A percentile compares a stretch with the other conserved stretches of the same genome.
Conservation (phyloP, 1,140 invertebrate species). For the Euborellia annulipes region DNA sequence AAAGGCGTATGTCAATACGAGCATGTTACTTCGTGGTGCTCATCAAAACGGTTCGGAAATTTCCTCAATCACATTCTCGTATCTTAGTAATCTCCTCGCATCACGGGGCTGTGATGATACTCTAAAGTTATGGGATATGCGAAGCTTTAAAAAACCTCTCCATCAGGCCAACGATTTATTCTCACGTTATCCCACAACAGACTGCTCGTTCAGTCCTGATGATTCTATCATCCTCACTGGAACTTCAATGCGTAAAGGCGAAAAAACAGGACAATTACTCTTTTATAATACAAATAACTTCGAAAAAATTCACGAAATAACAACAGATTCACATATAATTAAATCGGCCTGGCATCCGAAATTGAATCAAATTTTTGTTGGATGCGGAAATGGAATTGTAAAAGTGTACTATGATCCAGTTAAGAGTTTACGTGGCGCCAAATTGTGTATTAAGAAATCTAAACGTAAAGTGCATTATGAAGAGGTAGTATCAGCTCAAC, state of each 20-base stretch:
- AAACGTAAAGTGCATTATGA: slow-evolving; percentile 60
- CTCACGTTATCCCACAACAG: slow-evolving; percentile 80
- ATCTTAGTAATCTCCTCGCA: slow-evolving; percentile 62
- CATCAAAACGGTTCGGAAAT: slow-evolving; percentile 72
- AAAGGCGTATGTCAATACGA: slow-evolving; percentile 65
- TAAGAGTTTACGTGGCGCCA: slow-evolving; percentile 74
- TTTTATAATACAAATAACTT: slow-evolving; percentile 74
- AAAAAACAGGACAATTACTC: slow-evolving; percentile 53
- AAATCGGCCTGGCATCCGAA: slow-evolving; percentile 91
- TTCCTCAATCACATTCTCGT: slow-evolving; percentile 73
- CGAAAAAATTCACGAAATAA: slow-evolving; percentile 53
- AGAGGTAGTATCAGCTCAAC: slow-evolving; percentile 75
- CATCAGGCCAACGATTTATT: slow-evolving; percentile 51
- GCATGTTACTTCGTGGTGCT: slow-evolving; percentile 56
- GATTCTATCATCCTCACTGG: slow-evolving; percentile 81
- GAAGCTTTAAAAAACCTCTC: slow-evolving; percentile 65
- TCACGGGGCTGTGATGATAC: slow-evolving; percentile 84
- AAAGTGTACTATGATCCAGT: slow-evolving; percentile 84
- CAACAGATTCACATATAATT: slow-evolving; percentile 69
- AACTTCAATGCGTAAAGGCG: slow-evolving; percentile 56
- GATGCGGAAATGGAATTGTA: slow-evolving; percentile 78
- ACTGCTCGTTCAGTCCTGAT: slow-evolving; percentile 88
- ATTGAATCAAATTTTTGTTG: slow-evolving; percentile 89
- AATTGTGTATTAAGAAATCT: slow-evolving; percentile 73
- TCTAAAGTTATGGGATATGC: slow-evolving; percentile 87